Base-by-base conservation (phyloP, 2,888 invertebrate species). In the Leucozona laternaria region DNA sequence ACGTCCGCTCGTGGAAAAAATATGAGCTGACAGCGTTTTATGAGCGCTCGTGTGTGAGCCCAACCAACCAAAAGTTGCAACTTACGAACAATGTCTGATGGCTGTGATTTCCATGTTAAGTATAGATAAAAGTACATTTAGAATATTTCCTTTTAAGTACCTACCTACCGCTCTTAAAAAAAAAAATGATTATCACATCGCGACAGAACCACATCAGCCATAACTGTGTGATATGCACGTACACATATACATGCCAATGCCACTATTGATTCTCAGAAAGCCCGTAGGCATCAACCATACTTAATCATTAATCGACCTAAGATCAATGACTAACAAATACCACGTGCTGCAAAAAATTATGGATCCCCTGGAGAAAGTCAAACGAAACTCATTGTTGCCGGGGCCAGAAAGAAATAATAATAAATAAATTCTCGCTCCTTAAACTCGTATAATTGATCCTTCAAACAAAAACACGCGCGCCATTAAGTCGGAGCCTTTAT, bases 211-310 rank as follows among this genome's bases (percentile, higher is more conserved):
- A 4, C 31, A 31, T 31, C 4, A 25, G 25, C 3, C 5, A 28
- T 28, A 31, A 31, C 8, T 31, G 5, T 40, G 15, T 15, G 5
- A 57, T 17, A 57, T 20, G 15, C 20, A 20, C 25, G 34, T 34
- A 20, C 64, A 25, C 25, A 1, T 6, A 28, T 4, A 6, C 6
- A 31, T 7, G 5, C 5, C 7, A 31, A 58, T 77, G 50, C 45
- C 40, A 40, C 48, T 72, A 80, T 85, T 66, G 84, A 85, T 85
- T 85, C 76, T 80, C 80, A 77, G 50, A 66, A 77, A 53, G 15
- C 40, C 37, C 66, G 11, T n/a, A 60, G 43, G 43, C 34, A 40
- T 40, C 66, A 6, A 1, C 7, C 31, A 25, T 64, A 80, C 68
- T 84, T 71, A 76, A 76, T 80, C 66, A 84, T 80, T 66, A 60